Evolutionary conservation across 2,113 vertebrate genomes (phyloP).

Genomic region (Mormyrus iriodes): DNA sequence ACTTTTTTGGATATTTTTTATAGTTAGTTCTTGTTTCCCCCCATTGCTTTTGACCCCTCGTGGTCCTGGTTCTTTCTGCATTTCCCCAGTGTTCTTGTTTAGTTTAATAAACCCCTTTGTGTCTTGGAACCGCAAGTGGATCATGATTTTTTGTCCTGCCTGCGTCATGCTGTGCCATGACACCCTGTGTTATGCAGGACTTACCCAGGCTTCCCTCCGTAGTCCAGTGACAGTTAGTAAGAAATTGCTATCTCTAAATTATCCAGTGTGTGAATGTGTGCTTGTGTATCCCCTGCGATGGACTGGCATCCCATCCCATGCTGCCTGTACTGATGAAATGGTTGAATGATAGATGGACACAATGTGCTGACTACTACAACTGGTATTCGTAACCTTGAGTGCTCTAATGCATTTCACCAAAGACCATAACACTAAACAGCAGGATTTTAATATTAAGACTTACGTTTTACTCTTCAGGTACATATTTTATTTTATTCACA

Average conservation of each 20-base stretch:
- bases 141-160: too few relatives aligned
- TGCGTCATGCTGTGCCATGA: too few relatives aligned
- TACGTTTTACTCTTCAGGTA: neutral
- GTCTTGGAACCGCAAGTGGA: too few relatives aligned
- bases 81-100: too few relatives aligned
- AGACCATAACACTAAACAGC: neutral
- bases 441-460: neutral
- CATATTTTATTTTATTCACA: neutral
- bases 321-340: neutral
- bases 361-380: neutral
- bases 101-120: too few relatives aligned
- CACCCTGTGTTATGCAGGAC: neutral
- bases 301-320: neutral
- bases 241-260: neutral
- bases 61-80: too few relatives aligned
- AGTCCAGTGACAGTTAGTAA: neutral
- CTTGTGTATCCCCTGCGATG: neutral
- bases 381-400: neutral
- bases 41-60: too few relatives aligned
- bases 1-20: too few relatives aligned
- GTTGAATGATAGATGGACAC: neutral
- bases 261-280: neutral
- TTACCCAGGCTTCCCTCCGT: neutral
- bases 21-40: too few relatives aligned
- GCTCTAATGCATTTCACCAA: neutral